Conservation (phyloP, 2,113 vertebrate species). For the Plecturocebus donacophilus region DNA sequence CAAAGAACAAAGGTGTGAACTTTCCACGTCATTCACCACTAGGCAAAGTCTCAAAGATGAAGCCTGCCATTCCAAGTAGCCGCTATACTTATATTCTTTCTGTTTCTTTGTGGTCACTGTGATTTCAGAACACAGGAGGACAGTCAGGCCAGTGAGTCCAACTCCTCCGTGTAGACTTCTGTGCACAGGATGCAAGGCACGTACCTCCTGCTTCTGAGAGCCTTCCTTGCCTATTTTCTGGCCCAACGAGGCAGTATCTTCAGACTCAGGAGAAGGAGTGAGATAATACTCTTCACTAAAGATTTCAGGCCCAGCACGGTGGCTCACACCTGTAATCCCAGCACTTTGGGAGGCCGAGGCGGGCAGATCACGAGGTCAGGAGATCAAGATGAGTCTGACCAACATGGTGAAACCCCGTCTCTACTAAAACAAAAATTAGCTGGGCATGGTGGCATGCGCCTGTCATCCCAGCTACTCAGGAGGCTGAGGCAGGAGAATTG, state of each 20-base stretch:
- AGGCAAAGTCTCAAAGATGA: neutral
- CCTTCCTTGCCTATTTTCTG: neutral
- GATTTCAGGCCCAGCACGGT: neutral
- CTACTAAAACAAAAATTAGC: too few relatives aligned
- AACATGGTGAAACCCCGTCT: too few relatives aligned
- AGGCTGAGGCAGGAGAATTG: too few relatives aligned
- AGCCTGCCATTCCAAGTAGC: neutral
- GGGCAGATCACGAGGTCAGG: too few relatives aligned
- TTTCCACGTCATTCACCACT: neutral
- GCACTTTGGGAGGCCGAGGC: too few relatives aligned
- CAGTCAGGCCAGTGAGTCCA: neutral
- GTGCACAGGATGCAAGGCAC: neutral
- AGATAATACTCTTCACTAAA: neutral
- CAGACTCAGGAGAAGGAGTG: neutral
- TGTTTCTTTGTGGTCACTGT: neutral
- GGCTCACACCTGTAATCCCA: too few relatives aligned
- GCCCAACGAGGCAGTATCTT: neutral
- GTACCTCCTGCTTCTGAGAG: neutral
- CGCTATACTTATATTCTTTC: neutral
- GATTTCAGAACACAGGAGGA: neutral
- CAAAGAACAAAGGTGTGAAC: neutral
- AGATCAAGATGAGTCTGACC: too few relatives aligned
- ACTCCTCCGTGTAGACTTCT: fast-evolving
- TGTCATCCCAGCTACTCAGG: too few relatives aligned
- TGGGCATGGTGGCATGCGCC: too few relatives aligned